phyloP scores from a whole-genome alignment of 2,888 invertebrate species.

The Pinctada fucata region DNA sequence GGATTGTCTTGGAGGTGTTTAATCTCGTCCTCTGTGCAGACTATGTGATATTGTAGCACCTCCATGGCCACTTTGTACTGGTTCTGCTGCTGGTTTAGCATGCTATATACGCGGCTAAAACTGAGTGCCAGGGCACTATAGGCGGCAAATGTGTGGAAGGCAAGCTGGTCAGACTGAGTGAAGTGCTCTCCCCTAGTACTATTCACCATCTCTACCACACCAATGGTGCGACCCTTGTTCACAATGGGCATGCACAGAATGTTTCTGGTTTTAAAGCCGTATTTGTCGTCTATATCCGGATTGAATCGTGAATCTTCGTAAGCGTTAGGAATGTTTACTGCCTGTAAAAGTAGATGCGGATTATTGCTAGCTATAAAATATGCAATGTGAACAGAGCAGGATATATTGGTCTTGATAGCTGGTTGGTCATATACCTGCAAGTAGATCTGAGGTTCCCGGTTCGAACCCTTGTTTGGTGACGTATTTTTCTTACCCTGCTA shows the following conservation, averaged over 20 bases:
- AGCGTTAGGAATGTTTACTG: conserved; percentile 62
- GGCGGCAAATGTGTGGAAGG: conserved; percentile 66
- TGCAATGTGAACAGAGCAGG: too few species aligned
- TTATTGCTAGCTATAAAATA: too few species aligned
- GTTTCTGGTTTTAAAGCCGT: conserved; percentile 62
- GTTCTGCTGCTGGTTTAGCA: conserved; percentile 51
- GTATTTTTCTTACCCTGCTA: too few species aligned
- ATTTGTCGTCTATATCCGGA: conserved; percentile 61
- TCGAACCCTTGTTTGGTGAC: too few species aligned
- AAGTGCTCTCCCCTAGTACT: conserved; percentile 55
- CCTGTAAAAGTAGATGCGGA: conserved; percentile 33
- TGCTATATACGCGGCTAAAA: conserved; percentile 58
- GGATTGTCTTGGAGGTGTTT: conserved; percentile 40
- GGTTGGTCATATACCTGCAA: too few species aligned
- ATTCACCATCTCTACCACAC: conserved; percentile 69
- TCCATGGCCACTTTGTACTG: conserved; percentile 66
- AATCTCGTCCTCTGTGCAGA: conserved; percentile 53
- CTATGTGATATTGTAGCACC: conserved; percentile 59
- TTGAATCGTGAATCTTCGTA: conserved; percentile 65
- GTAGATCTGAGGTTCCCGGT: too few species aligned
- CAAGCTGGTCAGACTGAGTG: conserved; percentile 59
- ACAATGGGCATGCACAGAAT: conserved; percentile 70
- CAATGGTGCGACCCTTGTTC: conserved; percentile 56
- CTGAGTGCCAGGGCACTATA: conserved; percentile 68
- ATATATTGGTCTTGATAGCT: too few species aligned